Base-by-base conservation (phyloP, 2,113 vertebrate species). In the Trichomycterus rosablanca region DNA sequence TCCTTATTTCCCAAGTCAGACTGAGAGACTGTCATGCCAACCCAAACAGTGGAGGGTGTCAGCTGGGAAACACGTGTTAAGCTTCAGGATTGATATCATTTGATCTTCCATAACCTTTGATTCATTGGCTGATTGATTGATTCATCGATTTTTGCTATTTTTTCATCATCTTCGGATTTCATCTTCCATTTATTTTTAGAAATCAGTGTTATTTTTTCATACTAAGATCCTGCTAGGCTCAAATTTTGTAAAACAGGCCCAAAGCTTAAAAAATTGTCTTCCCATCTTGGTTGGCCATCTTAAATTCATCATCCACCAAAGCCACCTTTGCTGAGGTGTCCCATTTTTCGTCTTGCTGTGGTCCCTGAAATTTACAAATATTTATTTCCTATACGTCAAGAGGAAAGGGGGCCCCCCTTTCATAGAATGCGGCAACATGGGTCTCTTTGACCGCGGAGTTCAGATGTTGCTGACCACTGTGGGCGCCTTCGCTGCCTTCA, bases 391-490 rank as follows among this genome's bases (percentile, higher is more conserved):
- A 46, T 87, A 86, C 76, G 76, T 88, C 74, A 86, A 86, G 77
- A 79, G 81, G 80, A 93, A 94, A 96, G 90, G 91, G 92, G 88
- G 91, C 87, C 84, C 92, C 93, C 92, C 93, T 89, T 94, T 94
- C 92, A 90, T 96, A 91, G 92, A 95, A 96, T 96, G 93, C 88
- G 93, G 95, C 90, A 96, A 91, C 91, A 97, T 97, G 95, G 95
- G 95, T 78, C 93, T 95, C 83, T 97, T 96, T 96, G 95, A 97
- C 88, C 92, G 93, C 88, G 93, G 94, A 86, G 92, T 98, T 88
- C 95, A 97, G 89, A 98, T 97, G 94, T 91, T 98, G 86, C 92
- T 98, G 87, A 97, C 94, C 89, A 97, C 94, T 82, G 95, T 97
- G 87, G 95, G 95, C 88, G 93, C 95, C 86, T 98, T 98, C 80